Base-by-base conservation (phyloP, 2,888 invertebrate species). In the Lithophane semibrunnea region DNA sequence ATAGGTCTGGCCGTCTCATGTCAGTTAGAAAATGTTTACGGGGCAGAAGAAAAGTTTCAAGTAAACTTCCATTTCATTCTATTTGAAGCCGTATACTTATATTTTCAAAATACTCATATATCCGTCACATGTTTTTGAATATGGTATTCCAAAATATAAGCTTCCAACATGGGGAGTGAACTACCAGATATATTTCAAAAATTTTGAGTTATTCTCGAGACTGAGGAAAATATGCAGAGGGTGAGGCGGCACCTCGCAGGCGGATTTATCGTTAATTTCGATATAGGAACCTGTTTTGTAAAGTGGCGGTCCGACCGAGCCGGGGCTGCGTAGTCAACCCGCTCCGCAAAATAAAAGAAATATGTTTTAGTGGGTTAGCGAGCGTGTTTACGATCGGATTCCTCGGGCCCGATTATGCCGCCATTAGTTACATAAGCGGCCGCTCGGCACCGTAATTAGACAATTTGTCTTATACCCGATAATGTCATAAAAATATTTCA, bases 341-440 rank as follows among this genome's bases (percentile, higher is more conserved):
- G 91, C 93, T 91, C 89, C 88, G 94, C 95, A 95, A 96, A 96
- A 96, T 96, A 96, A 96, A 96, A 96, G 95, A 96, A 96, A 96
- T 96, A 95, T 95, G 94, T 96, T 96, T 96, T 96, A 96, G 96
- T 96, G 95, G 96, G 96, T 96, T 96, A 96, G 95, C 95, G 92
- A 95, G 95, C 94, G 93, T 95, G 95, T 96, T 96, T 95, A 95
- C 94, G 95, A 95, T 95, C 94, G 93, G 93, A 95, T 95, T 95
- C 94, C 94, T 92, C 89, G 84, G 91, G 88, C 87, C 85, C 92
- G 94, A 95, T 96, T 95, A 95, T 94, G 92, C 94, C 89, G 92
- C 94, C 94, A 94, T 95, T 94, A 94, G 94, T 95, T 95, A 95
- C 94, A 93, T 95, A 95, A 95, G 93, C 91, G 91, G 89, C 84